Conservation (phyloP, 2,888 invertebrate species). For the Mimachlamys varia region DNA sequence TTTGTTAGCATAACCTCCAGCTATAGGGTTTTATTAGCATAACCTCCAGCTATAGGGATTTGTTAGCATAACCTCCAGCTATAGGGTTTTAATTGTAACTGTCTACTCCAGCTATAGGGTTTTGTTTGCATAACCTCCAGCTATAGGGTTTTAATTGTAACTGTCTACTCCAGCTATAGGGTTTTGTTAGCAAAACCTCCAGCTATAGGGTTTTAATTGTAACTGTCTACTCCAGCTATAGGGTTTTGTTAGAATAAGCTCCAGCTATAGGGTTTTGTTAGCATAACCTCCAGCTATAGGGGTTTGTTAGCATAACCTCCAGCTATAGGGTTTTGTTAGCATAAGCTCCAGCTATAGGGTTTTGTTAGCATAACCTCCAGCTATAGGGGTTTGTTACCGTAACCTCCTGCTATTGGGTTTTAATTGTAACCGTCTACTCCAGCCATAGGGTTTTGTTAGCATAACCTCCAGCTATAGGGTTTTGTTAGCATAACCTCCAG, state of each 20-base stretch:
- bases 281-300: neutral
- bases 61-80: too few species aligned
- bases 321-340: neutral
- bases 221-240: neutral
- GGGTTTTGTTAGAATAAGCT: neutral
- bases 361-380: neutral
- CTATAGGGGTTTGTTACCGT: neutral
- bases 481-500: too few species aligned
- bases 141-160: too few species aligned
- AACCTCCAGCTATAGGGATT: too few species aligned
- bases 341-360: neutral
- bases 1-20: neutral
- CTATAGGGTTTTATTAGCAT: neutral
- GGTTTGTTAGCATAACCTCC: neutral
- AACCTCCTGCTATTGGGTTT: neutral
- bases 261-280: neutral
- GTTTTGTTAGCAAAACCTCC: too few species aligned
- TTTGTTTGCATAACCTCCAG: too few species aligned
- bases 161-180: too few species aligned
- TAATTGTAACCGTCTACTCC: neutral
- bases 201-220: neutral
- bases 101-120: too few species aligned
- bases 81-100: too few species aligned
- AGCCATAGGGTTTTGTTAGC: too few species aligned
- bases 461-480: too few species aligned